Base-by-base conservation (phyloP, 2,888 invertebrate species). In the Saturnia pavonia region DNA sequence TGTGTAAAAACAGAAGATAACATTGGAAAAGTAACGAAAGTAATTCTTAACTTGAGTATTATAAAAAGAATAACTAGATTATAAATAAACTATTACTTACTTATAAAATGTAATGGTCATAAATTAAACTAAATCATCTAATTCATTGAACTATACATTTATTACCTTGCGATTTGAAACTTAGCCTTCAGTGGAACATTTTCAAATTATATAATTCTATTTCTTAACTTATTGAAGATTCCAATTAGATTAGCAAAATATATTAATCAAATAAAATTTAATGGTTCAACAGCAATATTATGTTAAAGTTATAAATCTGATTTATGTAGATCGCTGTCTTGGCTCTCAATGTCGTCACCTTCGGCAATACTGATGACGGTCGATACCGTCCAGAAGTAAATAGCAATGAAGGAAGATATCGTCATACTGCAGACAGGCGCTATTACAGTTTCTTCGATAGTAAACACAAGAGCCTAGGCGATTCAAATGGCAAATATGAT, bases 331-430 rank as follows among this genome's bases (percentile, higher is more conserved):
- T 88, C 71, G 70, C 84, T 72, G 73, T 81, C 48, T 69, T 88
- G 79, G 82, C 81, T 42, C 66, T 87, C 54, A 78, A 77, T 74
- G 83, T 80, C 69, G 72, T 88, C 72, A 78, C 79, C 76, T 79
- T 83, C 73, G 66, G 67, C 14, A 54, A 40, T 7, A 14, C 22
- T 67, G 86, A 92, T 48, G 90, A 93, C 72, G 95, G 95, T 0
- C 87, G 89, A 68, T 95, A 95, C 80, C 91, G 86, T 7, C 91
- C 94, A 65, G 85, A 85, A 51, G 66, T 78, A 27, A 85, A 91
- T 69, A 85, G 85, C 9, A 81, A 89, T 67, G 88, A 89, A 65
- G 91, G 91, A 1, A 80, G 80, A 70, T 92, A 92, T 76, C 81
- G 77, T 11, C 82, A 81, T 14, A 78, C 73, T n/a, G 72, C 80